Evolutionary conservation across 2,797 vertebrate genomes (phyloP).

Genomic region (Leptodactylus fallax): DNA sequence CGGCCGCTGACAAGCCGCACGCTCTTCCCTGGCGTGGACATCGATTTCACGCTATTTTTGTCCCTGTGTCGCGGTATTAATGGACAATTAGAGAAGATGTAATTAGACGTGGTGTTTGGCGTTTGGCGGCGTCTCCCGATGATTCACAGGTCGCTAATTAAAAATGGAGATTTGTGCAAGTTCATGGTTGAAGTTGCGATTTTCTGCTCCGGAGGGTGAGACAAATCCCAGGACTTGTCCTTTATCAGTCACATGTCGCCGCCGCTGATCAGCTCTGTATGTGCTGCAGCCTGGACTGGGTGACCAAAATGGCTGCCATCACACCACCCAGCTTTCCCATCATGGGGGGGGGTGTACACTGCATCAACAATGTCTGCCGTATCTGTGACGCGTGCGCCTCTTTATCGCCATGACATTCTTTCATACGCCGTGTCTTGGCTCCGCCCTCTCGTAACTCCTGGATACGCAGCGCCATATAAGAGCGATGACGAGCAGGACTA

Average conservation of each 20-base stretch:
- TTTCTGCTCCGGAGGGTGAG: conserved; percentile 7
- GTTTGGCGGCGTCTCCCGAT: neutral
- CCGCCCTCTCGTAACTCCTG: too few relatives aligned
- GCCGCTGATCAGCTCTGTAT: too few relatives aligned
- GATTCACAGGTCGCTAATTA: neutral
- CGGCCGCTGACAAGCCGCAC: neutral
- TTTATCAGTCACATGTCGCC: conserved; percentile 21
- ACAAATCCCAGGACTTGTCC: conserved; percentile 20
- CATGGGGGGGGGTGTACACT: too few relatives aligned
- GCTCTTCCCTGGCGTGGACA: neutral
- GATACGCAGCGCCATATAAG: too few relatives aligned
- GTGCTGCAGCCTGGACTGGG: too few relatives aligned
- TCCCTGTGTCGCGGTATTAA: conserved; percentile 13
- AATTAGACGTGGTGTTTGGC: conserved; percentile 20
- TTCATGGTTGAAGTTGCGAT: conserved; percentile 25
- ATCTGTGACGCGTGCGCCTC: too few relatives aligned
- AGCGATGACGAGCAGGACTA: too few relatives aligned
- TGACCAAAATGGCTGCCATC: too few relatives aligned
- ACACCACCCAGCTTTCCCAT: too few relatives aligned
- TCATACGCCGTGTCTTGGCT: too few relatives aligned
- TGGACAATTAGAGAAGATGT: conserved; percentile 4
- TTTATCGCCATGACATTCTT: too few relatives aligned
- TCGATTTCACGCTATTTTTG: conserved; percentile 39
- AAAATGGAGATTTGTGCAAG: conserved; percentile 3
- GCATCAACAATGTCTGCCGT: too few relatives aligned